Percentiles rank a stretch among this genome's conserved stretches.
Conservation (phyloP, 1,140 invertebrate species). For the Drosophila funebris region DNA sequence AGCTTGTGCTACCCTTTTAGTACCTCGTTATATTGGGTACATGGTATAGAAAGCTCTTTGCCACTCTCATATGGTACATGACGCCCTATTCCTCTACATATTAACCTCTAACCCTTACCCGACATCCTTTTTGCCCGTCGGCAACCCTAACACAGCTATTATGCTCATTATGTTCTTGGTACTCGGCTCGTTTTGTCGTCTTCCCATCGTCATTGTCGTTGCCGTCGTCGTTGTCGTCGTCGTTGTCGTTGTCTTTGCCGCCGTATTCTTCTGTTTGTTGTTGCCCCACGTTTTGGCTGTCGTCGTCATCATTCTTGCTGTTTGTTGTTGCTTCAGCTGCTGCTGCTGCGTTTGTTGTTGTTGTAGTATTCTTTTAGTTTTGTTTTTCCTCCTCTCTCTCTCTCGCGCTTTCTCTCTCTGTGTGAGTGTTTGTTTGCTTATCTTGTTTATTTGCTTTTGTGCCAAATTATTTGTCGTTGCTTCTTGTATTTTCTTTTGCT, state of each 20-base stretch:
- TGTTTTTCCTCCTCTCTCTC: slow-evolving; percentile 3
- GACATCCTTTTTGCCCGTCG: background rate
- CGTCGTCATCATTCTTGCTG: slow-evolving; percentile 4
- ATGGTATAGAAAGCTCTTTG: slow-evolving; percentile 57
- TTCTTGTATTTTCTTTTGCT: slow-evolving; percentile 40
- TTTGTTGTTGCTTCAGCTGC: background rate
- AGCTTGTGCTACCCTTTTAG: background rate
- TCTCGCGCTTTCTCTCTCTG: background rate
- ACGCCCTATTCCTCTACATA: background rate
- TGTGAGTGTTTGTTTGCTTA: slow-evolving; percentile 48
- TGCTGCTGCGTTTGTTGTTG: slow-evolving; percentile 15
- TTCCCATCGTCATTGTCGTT: slow-evolving; percentile 12
- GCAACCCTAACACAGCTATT: slow-evolving; percentile 50
- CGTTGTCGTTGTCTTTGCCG: background rate
- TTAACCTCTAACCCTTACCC: background rate
- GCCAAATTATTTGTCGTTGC: slow-evolving; percentile 67
- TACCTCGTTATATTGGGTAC: background rate
- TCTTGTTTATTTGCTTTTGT: slow-evolving; percentile 67
- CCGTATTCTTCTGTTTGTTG: slow-evolving; percentile 18
- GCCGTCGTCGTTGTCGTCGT: too few relatives aligned
- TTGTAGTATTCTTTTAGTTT: slow-evolving; percentile 23
- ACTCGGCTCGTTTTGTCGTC: slow-evolving; percentile 57
- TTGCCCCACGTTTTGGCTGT: slow-evolving; percentile 7
- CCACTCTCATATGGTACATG: slow-evolving; percentile 43
- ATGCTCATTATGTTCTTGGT: slow-evolving; percentile 67